Percentiles rank a stretch among this genome's conserved stretches.
Conservation (phyloP, 1,140 invertebrate genomes). For the Sycophila sp. region DNA sequence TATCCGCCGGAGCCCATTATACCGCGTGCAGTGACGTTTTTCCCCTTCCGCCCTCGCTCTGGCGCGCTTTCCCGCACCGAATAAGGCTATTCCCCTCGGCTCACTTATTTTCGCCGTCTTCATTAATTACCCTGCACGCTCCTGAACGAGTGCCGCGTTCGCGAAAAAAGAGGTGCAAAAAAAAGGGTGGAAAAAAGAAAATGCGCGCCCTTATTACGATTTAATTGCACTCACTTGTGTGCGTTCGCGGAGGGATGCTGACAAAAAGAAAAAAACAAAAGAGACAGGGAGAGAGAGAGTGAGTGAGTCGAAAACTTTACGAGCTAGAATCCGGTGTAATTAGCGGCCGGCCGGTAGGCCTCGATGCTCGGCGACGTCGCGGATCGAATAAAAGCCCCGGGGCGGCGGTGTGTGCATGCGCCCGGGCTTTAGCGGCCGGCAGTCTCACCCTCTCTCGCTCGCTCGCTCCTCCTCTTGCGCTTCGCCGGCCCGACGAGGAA, state of each 20-base stretch:
- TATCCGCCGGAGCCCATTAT: constrained; percentile 31
- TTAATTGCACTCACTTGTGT: constrained; percentile 21
- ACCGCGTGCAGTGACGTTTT: not conserved
- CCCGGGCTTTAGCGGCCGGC: not conserved
- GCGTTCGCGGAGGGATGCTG: no score
- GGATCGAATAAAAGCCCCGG: constrained; percentile 22
- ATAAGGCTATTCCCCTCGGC: constrained; percentile 1
- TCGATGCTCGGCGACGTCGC: constrained; percentile 1
- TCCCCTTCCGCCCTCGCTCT: not conserved
- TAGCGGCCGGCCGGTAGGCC: constrained; percentile 32
- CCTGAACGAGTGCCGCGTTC: not conserved
- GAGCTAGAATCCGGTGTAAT: constrained; percentile 19
- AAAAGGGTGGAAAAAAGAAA: no score
- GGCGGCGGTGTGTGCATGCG: no score
- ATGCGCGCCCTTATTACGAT: constrained; percentile 12
- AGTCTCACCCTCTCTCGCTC: not conserved
- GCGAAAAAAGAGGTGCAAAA: not conserved
- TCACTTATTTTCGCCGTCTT: constrained; percentile 32
- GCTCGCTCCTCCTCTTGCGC: not conserved
- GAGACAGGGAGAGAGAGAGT: not conserved
- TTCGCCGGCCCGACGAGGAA: constrained; percentile 46
- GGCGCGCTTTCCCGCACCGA: not conserved
- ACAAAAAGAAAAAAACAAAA: not conserved
- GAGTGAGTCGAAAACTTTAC: no score
- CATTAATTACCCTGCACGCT: constrained; percentile 27